These are phyloP conservation scores for Aphis craccivora DNA, from an alignment of 1,140 invertebrate genomes.

Conservation along the genomic window DNA sequence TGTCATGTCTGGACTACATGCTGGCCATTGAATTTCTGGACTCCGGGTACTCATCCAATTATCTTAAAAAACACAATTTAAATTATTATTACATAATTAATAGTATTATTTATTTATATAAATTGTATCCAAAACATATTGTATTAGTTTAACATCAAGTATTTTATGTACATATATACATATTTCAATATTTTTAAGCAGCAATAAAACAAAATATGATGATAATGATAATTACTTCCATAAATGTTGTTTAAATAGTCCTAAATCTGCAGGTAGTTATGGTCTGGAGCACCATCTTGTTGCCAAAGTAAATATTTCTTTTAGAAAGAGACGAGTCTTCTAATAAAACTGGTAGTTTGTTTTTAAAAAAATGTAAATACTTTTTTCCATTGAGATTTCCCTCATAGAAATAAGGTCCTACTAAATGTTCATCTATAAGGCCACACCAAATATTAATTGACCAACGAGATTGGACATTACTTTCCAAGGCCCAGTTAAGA, in stretches of 20 bases:
- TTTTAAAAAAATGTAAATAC: too few species aligned
- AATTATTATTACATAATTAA: neutral
- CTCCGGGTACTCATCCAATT: neutral
- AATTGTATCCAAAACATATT: constrained; percentile 55
- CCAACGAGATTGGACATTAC: constrained; percentile 59
- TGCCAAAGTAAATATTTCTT: too few species aligned
- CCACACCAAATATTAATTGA: constrained; percentile 63
- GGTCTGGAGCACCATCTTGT: too few species aligned
- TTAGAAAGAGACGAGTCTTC: too few species aligned
- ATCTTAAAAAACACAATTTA: neutral
- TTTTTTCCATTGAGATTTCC: constrained; percentile 57
- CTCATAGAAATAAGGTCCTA: constrained; percentile 62
- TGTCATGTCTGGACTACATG: neutral
- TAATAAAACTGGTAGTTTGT: too few species aligned
- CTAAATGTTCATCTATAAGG: constrained; percentile 62
- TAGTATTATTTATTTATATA: neutral
- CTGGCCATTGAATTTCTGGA: neutral
- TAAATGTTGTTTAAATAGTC: too few species aligned
- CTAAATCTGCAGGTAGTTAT: too few species aligned
- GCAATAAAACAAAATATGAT: too few species aligned
- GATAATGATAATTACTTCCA: too few species aligned
- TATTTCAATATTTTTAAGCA: too few species aligned
- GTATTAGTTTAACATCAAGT: neutral
- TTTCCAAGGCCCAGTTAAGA: constrained; percentile 61
- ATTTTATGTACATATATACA: too few species aligned